Conservation (phyloP, 2,888 invertebrate genomes). For the Formica aserva region DNA sequence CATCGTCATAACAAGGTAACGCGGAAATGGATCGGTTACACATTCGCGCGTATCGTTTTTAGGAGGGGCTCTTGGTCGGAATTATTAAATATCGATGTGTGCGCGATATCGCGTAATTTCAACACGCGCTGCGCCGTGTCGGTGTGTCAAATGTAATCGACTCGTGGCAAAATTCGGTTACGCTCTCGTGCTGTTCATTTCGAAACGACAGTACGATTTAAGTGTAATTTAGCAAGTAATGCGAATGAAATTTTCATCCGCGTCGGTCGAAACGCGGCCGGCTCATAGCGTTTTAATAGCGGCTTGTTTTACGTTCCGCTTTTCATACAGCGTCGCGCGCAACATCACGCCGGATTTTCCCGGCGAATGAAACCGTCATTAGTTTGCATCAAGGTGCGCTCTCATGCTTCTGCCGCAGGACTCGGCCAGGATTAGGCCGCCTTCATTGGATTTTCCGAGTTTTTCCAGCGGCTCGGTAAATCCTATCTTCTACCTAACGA, state of each 20-base stretch:
- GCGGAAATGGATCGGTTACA: conserved; percentile 37
- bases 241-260: conserved; percentile 68
- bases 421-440: conserved; percentile 81
- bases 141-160: conserved; percentile 67
- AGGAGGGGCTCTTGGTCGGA: conserved; percentile 49
- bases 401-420: conserved; percentile 53
- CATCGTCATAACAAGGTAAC: conserved; percentile 41
- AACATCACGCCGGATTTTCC: conserved; percentile 58
- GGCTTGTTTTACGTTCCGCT: conserved; percentile 58
- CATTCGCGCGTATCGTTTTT: conserved; percentile 63
- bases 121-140: conserved; percentile 21
- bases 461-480: conserved; percentile 80
- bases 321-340: conserved; percentile 47
- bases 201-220: conserved; percentile 52
- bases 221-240: conserved; percentile 70
- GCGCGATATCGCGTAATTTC: conserved; percentile 66
- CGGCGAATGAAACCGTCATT: conserved; percentile 81
- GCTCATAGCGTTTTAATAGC: conserved; percentile 69
- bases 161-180: conserved; percentile 63
- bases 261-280: conserved; percentile 31
- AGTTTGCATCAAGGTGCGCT: conserved; percentile 69
- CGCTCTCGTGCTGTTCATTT: conserved; percentile 40
- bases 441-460: conserved; percentile 76
- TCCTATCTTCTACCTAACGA: conserved; percentile 84
- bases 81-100: conserved; percentile 69